These are phyloP conservation scores for Leistus spinibarbis DNA, from an alignment of 2,888 invertebrate species.

Conservation along the genomic window DNA sequence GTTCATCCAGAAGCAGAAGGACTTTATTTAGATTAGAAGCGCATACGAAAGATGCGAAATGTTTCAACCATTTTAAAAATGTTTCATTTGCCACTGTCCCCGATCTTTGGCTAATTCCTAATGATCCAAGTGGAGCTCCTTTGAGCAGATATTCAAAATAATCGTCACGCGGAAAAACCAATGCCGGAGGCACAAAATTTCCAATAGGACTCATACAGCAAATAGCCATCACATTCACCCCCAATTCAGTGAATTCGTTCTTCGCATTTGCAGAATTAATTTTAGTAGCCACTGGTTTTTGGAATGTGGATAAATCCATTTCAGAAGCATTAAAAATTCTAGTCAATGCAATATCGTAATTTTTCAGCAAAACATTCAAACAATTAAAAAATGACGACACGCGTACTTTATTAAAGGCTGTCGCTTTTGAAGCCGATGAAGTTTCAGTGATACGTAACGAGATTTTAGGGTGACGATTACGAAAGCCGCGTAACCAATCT, in stretches of 20 bases:
- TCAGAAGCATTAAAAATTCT: not conserved
- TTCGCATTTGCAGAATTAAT: not conserved
- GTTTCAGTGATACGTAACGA: constrained; percentile 9
- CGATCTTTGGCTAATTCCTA: constrained; percentile 4
- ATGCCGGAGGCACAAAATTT: constrained; percentile 3
- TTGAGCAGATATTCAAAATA: constrained; percentile 6
- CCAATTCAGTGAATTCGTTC: not conserved
- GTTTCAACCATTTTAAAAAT: constrained; percentile 16
- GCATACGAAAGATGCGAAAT: not conserved
- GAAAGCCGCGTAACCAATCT: constrained; percentile 8
- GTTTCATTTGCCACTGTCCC: not conserved
- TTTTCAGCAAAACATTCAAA: not conserved
- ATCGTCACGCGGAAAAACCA: constrained; percentile 10
- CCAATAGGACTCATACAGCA: constrained; percentile 10
- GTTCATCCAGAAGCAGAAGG: not conserved
- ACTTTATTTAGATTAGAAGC: not conserved
- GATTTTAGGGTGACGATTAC: constrained; percentile 9
- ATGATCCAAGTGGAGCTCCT: not conserved
- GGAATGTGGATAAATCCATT: not conserved
- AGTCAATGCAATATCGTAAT: not conserved
- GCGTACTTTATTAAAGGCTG: constrained; percentile 9
- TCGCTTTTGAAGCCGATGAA: not conserved
- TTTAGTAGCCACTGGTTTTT: not conserved
- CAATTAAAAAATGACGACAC: not conserved
- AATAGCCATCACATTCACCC: constrained; percentile 4